phyloP scores from a whole-genome alignment of 2,888 invertebrate genomes.

The Ptychoptera albimana region DNA sequence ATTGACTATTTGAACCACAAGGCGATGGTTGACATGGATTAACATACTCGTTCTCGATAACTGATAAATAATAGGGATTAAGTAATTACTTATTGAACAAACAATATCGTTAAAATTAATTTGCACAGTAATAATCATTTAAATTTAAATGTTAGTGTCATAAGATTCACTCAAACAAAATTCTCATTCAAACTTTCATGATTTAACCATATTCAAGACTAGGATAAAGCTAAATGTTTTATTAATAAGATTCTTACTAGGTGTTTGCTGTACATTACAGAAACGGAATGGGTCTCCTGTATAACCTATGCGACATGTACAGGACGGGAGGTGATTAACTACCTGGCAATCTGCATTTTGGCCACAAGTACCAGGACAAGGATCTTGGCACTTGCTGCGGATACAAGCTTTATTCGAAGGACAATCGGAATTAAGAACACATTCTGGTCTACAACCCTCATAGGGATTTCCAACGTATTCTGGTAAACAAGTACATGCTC shows the following conservation, averaged over 20 bases:
- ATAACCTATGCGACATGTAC: slow-evolving; percentile 51
- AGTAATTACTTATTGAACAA: too few species aligned
- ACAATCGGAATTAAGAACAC: slow-evolving; percentile 55
- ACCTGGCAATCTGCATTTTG: slow-evolving; percentile 58
- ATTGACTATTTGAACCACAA: slow-evolving; percentile 66
- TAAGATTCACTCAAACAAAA: too few species aligned
- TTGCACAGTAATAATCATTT: too few species aligned
- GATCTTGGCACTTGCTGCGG: slow-evolving; percentile 57
- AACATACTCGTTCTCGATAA: slow-evolving; percentile 18
- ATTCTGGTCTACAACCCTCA: slow-evolving; percentile 59
- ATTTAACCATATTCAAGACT: too few species aligned
- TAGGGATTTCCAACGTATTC: slow-evolving; percentile 66
- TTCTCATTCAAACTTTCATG: too few species aligned
- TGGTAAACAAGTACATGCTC: slow-evolving; percentile 52
- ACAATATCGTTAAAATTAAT: too few species aligned
- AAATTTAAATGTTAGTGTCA: too few species aligned
- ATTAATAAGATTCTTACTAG: slow-evolving; percentile 33
- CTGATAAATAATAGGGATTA: slow-evolving; percentile 9
- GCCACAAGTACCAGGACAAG: slow-evolving; percentile 64
- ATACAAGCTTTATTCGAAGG: slow-evolving; percentile 52
- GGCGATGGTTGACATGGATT: slow-evolving; percentile 39
- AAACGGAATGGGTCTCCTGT: slow-evolving; percentile 60
- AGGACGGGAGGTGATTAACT: slow-evolving; percentile 50
- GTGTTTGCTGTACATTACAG: slow-evolving; percentile 32
- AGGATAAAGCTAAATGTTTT: too few species aligned